Evolutionary conservation across 2,113 vertebrate species (phyloP), one percentile per base, ranked within the genome.

Genomic region (Ceyx cyanopectus): DNA sequence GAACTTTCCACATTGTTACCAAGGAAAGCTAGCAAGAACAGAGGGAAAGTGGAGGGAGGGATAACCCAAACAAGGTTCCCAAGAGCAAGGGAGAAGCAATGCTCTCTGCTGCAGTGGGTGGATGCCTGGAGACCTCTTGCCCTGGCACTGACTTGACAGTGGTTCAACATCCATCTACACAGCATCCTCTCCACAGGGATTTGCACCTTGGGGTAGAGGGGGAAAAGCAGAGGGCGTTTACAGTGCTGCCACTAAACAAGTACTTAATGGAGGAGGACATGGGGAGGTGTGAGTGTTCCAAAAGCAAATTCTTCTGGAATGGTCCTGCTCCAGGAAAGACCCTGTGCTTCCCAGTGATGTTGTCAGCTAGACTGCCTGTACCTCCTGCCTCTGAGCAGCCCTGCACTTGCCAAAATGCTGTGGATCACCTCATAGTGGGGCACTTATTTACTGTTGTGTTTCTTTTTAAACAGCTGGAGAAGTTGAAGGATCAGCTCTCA

Each of bases 391-490:
- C 68, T 50, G 45, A 65, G 57, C 12, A 6, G 4, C 20, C 17
- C 30, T 73, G 37, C 5, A 10, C n/a, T 76, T 54, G 30, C 51
- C 56, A 81, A 56, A 9, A 11, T 0, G 4, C 18, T 53, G n/a
- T 30, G 12, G 32, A 85, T 50, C 37, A 41, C 40, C 43, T 86
- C 22, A 1, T 1, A 9, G 2, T 11, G 37, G 57, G 41, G 13
- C 34, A n/a, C 45, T 89, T 60, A 29, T 51, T 94, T 72, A 93
- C 85, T 82, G 41, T 21, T 79, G 23, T 87, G 24, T 93, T 90
- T 95, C n/a, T 78, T 87, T 94, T 95, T 65, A 57, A 86, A 90
- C 50, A 97, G 95, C 86, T 97, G 91, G 92, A 97, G 91, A 97
- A 96, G 37, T 88, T 97, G 48, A 97, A 97, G 90, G 83, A 96